Percentiles rank a stretch among this genome's conserved stretches.
Conservation (phyloP, 2,113 vertebrate genomes). For the Aldabrachelys gigantea region DNA sequence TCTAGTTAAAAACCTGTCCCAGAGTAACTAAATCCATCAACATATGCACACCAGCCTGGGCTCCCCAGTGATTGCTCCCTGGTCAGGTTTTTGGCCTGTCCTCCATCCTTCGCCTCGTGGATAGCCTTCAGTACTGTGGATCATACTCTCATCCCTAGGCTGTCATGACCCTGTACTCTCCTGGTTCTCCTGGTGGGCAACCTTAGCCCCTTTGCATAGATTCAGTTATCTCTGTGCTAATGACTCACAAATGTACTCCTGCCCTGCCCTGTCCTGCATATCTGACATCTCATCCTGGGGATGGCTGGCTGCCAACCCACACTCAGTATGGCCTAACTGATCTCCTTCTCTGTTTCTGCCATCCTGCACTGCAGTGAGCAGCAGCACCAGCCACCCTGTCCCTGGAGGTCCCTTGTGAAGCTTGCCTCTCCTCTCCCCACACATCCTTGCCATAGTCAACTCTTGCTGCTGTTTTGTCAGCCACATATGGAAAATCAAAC, state of each 20-base stretch:
- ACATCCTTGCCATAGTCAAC: neutral
- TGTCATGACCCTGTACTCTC: neutral
- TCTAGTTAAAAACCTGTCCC: neutral
- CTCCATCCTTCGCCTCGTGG: neutral
- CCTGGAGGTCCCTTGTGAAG: neutral
- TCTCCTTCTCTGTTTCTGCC: neutral
- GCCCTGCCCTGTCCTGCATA: neutral
- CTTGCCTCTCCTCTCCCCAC: neutral
- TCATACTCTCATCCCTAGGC: no score
- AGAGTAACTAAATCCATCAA: neutral
- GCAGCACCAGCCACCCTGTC: neutral
- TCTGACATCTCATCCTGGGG: neutral
- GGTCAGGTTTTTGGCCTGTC: neutral
- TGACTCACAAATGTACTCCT: neutral
- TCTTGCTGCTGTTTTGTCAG: neutral
- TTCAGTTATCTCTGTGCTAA: neutral
- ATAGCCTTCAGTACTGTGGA: neutral
- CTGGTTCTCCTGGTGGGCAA: neutral
- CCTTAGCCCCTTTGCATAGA: neutral
- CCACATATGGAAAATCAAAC: neutral
- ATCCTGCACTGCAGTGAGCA: neutral
- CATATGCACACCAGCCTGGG: neutral
- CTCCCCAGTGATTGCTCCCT: neutral
- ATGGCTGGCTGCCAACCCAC: neutral
- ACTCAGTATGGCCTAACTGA: neutral